phyloP scores from a whole-genome alignment of 2,113 vertebrate genomes.

The Desmodus rotundus region DNA sequence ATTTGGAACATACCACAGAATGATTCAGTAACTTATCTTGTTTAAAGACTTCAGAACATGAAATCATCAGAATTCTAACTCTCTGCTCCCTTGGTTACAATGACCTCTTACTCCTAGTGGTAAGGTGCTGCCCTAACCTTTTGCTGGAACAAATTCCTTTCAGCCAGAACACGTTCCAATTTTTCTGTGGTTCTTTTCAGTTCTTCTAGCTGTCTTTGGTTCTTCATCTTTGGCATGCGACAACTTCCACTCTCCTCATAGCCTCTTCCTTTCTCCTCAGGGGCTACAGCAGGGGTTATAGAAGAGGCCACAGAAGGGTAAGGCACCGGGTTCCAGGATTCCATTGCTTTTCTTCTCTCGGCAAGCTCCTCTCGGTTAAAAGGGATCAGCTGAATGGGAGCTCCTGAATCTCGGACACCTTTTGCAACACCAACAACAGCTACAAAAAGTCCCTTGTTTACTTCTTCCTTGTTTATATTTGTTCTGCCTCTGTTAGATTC shows the following conservation, averaged over 20 bases:
- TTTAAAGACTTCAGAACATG: not conserved
- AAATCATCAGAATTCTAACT: not conserved
- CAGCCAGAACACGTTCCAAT: slow-evolving; percentile 62
- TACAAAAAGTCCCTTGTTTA: slow-evolving; percentile 61
- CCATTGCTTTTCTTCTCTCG: slow-evolving; percentile 35
- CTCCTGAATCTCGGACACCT: slow-evolving; percentile 55
- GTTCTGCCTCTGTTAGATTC: slow-evolving; percentile 47
- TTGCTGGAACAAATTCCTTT: slow-evolving; percentile 71
- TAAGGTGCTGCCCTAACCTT: slow-evolving; percentile 61
- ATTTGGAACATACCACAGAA: not conserved
- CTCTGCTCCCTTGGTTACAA: slow-evolving; percentile 7
- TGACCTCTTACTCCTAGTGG: not conserved
- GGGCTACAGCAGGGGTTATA: not conserved
- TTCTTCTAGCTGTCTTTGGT: slow-evolving; percentile 64
- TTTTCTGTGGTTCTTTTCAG: slow-evolving; percentile 62
- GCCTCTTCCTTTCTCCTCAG: slow-evolving; percentile 26
- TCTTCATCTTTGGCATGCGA: slow-evolving; percentile 23
- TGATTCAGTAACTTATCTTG: not conserved
- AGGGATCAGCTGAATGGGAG: slow-evolving; percentile 68
- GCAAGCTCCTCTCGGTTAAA: slow-evolving; percentile 64
- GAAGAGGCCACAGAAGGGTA: slow-evolving; percentile 44
- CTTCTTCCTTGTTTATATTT: slow-evolving; percentile 32
- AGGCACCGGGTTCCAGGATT: slow-evolving; percentile 16
- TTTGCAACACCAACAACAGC: slow-evolving; percentile 66
- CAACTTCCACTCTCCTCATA: slow-evolving; percentile 4